These are phyloP conservation scores for Falco novaeseelandiae DNA, from an alignment of 2,797 vertebrate species.

Conservation along the genomic window DNA sequence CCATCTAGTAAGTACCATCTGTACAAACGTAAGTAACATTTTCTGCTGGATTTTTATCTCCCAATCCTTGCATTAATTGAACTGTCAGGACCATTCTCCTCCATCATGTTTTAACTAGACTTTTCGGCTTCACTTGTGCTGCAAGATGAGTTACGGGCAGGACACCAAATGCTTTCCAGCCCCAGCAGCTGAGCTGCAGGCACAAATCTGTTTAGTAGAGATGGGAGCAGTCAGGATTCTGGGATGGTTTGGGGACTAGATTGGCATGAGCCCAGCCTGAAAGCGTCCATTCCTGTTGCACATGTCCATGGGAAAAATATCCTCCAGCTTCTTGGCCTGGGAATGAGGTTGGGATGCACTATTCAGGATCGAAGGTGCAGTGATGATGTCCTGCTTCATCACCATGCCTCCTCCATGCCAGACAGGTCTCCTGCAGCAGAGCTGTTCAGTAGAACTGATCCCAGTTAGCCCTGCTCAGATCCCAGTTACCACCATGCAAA, in stretches of 20 bases:
- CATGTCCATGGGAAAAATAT: neutral
- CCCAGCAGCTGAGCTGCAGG: neutral
- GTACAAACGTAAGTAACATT: neutral
- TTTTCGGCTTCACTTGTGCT: neutral
- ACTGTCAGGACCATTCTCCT: neutral
- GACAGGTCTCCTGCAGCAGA: too few relatives aligned
- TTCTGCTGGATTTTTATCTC: neutral
- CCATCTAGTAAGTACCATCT: neutral
- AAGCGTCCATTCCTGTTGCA: neutral
- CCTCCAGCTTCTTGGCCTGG: neutral
- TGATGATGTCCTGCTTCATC: neutral
- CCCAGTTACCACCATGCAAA: neutral
- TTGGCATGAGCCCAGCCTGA: neutral
- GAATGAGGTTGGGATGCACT: neutral
- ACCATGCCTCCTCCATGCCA: rapidly evolving
- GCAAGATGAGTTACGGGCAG: neutral
- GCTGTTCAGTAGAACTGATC: neutral
- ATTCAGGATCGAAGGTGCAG: rapidly evolving
- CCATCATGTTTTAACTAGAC: neutral
- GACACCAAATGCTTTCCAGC: rapidly evolving
- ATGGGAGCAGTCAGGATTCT: neutral
- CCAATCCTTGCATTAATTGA: neutral
- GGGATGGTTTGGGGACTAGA: neutral
- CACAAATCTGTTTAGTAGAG: neutral
- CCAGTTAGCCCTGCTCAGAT: neutral